Percentiles rank a stretch among this genome's conserved stretches.
phyloP scores from a whole-genome alignment of 2,797 vertebrate genomes.

The Monodelphis domestica region DNA sequence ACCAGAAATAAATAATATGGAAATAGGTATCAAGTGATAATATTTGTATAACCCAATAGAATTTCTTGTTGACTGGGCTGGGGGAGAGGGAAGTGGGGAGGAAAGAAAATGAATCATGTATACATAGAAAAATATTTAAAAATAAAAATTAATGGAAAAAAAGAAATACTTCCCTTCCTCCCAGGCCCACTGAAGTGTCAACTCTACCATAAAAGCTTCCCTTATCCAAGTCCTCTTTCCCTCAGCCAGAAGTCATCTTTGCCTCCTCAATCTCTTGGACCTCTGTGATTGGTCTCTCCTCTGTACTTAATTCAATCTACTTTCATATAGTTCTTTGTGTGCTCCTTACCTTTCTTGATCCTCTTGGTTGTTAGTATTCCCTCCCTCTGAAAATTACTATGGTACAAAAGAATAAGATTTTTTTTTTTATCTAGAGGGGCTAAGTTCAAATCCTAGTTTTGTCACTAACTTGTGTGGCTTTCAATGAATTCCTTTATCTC shows the following conservation, averaged over 20 bases:
- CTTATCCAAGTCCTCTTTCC: not conserved
- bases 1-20: too few relatives aligned
- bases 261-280: not conserved
- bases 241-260: not conserved
- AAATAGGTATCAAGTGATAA: too few relatives aligned
- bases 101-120: too few relatives aligned
- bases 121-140: too few relatives aligned
- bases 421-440: not conserved
- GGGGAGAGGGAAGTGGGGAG: too few relatives aligned
- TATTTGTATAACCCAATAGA: too few relatives aligned
- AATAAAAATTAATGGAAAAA: too few relatives aligned
- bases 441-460: not conserved
- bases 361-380: not conserved
- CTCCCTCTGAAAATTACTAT: not conserved
- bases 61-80: too few relatives aligned
- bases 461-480: not conserved
- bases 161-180: too few relatives aligned
- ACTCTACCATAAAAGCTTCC: not conserved
- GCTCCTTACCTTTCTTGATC: not conserved
- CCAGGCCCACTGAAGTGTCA: too few relatives aligned
- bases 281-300: not conserved
- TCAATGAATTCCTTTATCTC: not conserved
- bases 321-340: not conserved
- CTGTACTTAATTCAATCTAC: not conserved
- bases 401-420: not conserved